Conservation (phyloP, 2,888 invertebrate genomes). For the Drosophila emarginata region DNA sequence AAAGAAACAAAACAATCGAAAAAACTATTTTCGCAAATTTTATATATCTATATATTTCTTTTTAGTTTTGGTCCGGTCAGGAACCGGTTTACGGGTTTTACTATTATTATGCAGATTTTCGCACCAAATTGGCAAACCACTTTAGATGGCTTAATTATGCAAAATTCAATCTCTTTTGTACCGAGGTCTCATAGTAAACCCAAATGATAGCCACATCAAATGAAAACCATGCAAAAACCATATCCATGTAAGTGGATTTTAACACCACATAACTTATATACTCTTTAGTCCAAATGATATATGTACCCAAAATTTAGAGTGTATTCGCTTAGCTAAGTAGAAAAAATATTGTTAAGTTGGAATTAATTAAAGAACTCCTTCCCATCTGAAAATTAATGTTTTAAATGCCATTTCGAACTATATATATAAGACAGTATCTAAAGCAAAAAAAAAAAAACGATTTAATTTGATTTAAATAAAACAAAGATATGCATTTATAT, state of each 20-base stretch:
- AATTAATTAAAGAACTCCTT: too few species aligned
- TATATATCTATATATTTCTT: neutral
- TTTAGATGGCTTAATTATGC: constrained; percentile 65
- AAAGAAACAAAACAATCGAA: neutral
- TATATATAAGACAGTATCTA: too few species aligned
- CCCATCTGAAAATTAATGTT: too few species aligned
- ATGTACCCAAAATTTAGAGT: neutral
- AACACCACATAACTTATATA: neutral
- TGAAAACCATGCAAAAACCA: neutral
- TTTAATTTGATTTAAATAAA: too few species aligned
- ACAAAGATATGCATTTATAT: too few species aligned
- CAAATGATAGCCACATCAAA: neutral
- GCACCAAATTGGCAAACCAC: constrained; percentile 62
- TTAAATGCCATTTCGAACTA: too few species aligned
- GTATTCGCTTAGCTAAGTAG: neutral
- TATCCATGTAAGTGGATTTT: constrained; percentile 2
- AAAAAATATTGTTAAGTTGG: too few species aligned
- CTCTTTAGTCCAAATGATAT: neutral
- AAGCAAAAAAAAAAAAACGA: too few species aligned
- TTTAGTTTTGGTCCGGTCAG: neutral
- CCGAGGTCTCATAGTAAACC: neutral
- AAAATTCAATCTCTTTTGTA: constrained; percentile 33
- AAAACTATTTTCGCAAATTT: neutral
- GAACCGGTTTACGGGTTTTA: constrained; percentile 27
- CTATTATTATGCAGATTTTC: constrained; percentile 36